phyloP scores from a whole-genome alignment of 2,113 vertebrate species.

The Verasper variegatus region DNA sequence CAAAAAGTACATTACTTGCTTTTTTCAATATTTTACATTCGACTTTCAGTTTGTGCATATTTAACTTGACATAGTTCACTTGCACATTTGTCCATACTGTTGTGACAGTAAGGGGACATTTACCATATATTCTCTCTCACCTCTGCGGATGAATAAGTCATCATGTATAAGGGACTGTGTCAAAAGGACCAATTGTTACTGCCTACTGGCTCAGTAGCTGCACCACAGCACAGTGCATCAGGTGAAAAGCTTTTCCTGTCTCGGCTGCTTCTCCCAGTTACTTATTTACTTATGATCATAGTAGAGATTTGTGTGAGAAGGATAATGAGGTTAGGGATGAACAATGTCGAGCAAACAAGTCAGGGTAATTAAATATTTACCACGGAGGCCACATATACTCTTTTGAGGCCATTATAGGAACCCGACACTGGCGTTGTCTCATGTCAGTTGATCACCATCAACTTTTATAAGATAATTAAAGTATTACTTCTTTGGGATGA shows the following conservation, averaged over 20 bases:
- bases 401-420: slow-evolving; percentile 10
- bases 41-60: background rate
- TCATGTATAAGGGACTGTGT: background rate
- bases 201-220: slow-evolving; percentile 1
- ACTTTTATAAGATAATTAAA: slow-evolving; percentile 13
- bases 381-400: background rate
- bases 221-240: background rate
- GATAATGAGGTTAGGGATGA: slow-evolving; percentile 3
- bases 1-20: too few relatives aligned
- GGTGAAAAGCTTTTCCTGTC: background rate
- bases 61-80: background rate
- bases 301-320: background rate
- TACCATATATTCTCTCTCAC: background rate
- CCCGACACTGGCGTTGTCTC: background rate
- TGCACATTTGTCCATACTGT: background rate
- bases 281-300: slow-evolving; percentile 16
- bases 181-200: background rate
- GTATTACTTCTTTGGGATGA: slow-evolving; percentile 13
- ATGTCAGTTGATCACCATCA: background rate
- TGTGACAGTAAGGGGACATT: background rate
- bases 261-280: slow-evolving; percentile 17
- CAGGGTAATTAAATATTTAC: slow-evolving; percentile 13
- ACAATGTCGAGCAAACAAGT: slow-evolving; percentile 10
- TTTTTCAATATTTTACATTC: background rate
- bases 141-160: background rate